A percentile compares a stretch with the other conserved stretches of the same genome.
These are phyloP conservation scores for Glaucidium brasilianum DNA, from an alignment of 2,113 vertebrate species.

Conservation along the genomic window DNA sequence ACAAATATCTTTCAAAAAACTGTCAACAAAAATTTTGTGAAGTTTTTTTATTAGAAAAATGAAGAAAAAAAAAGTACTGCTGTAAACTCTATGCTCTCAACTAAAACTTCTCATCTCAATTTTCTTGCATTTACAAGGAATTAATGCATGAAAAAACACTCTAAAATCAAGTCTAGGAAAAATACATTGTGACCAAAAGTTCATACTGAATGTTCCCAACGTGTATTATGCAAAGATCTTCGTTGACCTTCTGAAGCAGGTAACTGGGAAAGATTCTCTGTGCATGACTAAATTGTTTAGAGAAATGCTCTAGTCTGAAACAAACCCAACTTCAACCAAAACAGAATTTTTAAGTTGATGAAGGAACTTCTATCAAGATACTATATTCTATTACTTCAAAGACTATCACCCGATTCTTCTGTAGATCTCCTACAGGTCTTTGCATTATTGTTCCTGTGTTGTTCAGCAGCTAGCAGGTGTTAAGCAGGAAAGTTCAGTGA, in stretches of 20 bases:
- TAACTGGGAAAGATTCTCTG: background rate
- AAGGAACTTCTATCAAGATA: background rate
- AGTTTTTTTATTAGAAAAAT: background rate
- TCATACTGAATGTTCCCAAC: background rate
- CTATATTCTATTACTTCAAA: background rate
- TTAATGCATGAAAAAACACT: background rate
- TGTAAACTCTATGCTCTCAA: background rate
- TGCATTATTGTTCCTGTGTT: background rate
- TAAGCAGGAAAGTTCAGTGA: background rate
- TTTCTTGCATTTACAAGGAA: background rate
- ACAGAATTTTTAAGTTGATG: background rate
- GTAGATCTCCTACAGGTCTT: background rate
- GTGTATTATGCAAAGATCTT: background rate
- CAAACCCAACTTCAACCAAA: background rate
- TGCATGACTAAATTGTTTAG: background rate
- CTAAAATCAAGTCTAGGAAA: background rate
- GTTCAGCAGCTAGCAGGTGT: background rate
- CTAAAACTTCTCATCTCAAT: background rate
- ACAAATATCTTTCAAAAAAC: background rate
- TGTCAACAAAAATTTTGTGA: background rate
- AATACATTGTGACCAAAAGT: background rate
- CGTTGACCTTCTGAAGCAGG: background rate
- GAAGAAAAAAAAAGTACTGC: background rate
- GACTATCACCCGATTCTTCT: background rate
- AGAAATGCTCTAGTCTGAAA: background rate